A percentile compares a stretch with the other conserved stretches of the same genome.
These are phyloP conservation scores for Tetragonula carbonaria DNA, from an alignment of 2,888 invertebrate species.

Conservation along the genomic window DNA sequence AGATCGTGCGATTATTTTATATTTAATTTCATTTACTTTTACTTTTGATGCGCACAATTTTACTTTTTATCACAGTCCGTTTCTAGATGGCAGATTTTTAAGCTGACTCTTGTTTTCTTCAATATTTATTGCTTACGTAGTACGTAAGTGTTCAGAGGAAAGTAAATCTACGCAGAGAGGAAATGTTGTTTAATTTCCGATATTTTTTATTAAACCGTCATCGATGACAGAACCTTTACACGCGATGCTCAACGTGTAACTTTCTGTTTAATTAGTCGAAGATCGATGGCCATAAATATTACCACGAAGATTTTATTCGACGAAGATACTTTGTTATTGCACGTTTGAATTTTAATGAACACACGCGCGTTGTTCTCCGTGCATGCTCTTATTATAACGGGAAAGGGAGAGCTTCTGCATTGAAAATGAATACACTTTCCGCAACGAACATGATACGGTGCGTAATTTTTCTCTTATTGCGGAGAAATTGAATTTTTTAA, in stretches of 20 bases:
- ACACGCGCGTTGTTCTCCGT: background rate
- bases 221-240: background rate
- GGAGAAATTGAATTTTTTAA: constrained; percentile 46
- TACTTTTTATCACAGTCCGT: background rate
- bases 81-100: background rate
- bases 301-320: constrained; percentile 9
- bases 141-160: too few species aligned
- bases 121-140: background rate
- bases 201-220: background rate
- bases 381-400: background rate
- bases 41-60: background rate
- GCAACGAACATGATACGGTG: constrained; percentile 6
- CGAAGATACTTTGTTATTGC: constrained; percentile 27
- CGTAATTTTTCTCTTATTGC: constrained; percentile 21
- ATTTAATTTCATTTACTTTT: background rate
- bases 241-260: background rate
- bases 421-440: constrained; percentile 18
- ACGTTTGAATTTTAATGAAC: constrained; percentile 18
- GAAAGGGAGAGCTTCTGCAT: background rate
- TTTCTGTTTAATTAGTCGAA: background rate
- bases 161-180: background rate
- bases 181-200: background rate
- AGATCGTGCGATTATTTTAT: background rate
- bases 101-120: background rate
- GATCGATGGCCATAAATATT: background rate